Base-by-base conservation (phyloP, 2,888 invertebrate species). In the Tachina grossa region DNA sequence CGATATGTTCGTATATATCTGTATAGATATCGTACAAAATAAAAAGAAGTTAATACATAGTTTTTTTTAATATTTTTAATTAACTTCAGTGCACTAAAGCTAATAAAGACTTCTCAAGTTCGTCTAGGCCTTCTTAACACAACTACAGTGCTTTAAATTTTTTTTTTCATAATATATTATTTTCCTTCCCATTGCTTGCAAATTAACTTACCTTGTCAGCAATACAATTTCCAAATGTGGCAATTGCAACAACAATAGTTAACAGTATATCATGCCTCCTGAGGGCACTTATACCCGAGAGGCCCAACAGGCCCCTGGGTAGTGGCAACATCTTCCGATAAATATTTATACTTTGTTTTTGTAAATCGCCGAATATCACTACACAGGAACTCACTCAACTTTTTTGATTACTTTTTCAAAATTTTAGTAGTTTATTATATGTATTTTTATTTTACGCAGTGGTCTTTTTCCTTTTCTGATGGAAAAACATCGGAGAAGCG, bases 241-340 rank as follows among this genome's bases (percentile, higher is more conserved):
- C 88, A 79, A 91, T 85, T 76, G 92, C 69, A 87, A 85, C 90
- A 75, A 89, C 89, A 86, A 90, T 89, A 80, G 91, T 87, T 71
- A 87, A 86, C 82, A 87, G 86, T 66, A 83, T 66, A 47, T 76
- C 74, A 43, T 83, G 88, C 82, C 87, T 80, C 47, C 79, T 85
- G 13, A 49, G 87, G 86, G 84, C 87, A 83, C 57, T 82, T 47
- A 71, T 85, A 89, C 92, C 91, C 92, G 89, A 90, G 92, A 92
- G 92, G 91, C 91, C 90, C 84, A 85, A 81, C 85, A 88, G 90
- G 90, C 87, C 92, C 90, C 92, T 91, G 92, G 92, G 92, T 89
- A 89, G 88, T 89, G 88, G 89, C 92, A 91, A 90, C 88, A 87
- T 90, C 45, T 87, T 80, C 22, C 31, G 65, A 66, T 82, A 79